Evolutionary conservation across 2,888 invertebrate genomes (phyloP).

Genomic region (Eueremaeus valkanovi): DNA sequence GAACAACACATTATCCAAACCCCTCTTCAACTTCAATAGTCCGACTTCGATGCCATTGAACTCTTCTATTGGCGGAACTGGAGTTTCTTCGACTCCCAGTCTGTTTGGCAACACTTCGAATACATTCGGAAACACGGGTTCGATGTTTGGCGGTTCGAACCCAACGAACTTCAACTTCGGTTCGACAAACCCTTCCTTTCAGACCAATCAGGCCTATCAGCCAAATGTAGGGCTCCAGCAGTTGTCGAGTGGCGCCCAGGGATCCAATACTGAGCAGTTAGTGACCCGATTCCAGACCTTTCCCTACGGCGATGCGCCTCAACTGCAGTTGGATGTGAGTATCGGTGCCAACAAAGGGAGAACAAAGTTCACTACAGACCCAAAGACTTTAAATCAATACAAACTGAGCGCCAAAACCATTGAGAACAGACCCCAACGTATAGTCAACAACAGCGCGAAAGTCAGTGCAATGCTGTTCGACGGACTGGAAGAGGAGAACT

Average conservation of each 20-base stretch:
- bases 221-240: neutral
- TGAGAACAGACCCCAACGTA: slow-evolving; percentile 32
- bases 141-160: neutral
- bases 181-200: slow-evolving; percentile 20
- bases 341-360: neutral
- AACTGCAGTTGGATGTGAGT: slow-evolving; percentile 56
- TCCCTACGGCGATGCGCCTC: slow-evolving; percentile 81
- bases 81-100: neutral
- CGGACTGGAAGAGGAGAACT: slow-evolving; percentile 74
- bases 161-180: slow-evolving; percentile 16
- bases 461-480: slow-evolving; percentile 63
- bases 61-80: slow-evolving; percentile 1
- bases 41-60: neutral
- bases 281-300: slow-evolving; percentile 42
- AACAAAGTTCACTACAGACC: slow-evolving; percentile 42
- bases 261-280: slow-evolving; percentile 47
- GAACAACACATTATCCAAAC: neutral
- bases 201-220: neutral
- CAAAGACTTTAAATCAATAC: slow-evolving; percentile 42
- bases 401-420: slow-evolving; percentile 32
- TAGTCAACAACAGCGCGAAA: slow-evolving; percentile 20
- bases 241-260: neutral
- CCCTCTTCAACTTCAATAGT: slow-evolving; percentile 12
- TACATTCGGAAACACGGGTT: neutral
- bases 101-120: neutral